Conservation (phyloP, 30 jellyfish, hydroid and myxozoan species). For the Aurelia aurita region DNA sequence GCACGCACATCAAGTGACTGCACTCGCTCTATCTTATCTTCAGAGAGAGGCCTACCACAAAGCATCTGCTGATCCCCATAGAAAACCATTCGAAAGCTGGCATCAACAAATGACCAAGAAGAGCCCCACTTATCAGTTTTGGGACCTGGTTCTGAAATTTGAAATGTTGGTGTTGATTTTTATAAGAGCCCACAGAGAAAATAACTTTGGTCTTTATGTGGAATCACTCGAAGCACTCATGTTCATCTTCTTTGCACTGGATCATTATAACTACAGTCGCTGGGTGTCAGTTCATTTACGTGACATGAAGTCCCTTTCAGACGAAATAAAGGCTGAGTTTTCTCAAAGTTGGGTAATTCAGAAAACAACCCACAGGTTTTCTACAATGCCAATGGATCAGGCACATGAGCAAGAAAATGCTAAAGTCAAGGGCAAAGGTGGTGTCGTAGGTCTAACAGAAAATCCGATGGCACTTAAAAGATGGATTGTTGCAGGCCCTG, state of each 20-base stretch:
- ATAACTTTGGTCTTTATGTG: slow-evolving; percentile 1
- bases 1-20: slow-evolving; percentile 58
- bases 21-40: slow-evolving; percentile 20
- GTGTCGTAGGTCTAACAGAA: slow-evolving; percentile 20
- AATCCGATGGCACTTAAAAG: slow-evolving; percentile 14
- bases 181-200: slow-evolving; percentile 25
- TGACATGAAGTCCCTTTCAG: slow-evolving; percentile 51
- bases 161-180: slow-evolving; percentile 5
- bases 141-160: slow-evolving; percentile 23
- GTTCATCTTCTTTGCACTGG: slow-evolving; percentile 49
- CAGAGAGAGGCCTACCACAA: not conserved
- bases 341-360: slow-evolving; percentile 26
- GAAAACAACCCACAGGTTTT: slow-evolving; percentile 40
- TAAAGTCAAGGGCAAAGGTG: slow-evolving; percentile 40
- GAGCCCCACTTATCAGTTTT: slow-evolving; percentile 9
- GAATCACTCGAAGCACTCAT: slow-evolving; percentile 21
- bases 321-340: slow-evolving; percentile 3
- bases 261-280: slow-evolving; percentile 33
- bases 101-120: too few species aligned
- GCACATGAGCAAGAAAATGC: slow-evolving; percentile 63
- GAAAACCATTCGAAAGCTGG: slow-evolving; percentile 1
- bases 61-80: not conserved
- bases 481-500: slow-evolving; percentile 65
- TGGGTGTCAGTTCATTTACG: slow-evolving; percentile 67
- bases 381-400: slow-evolving; percentile 54